Conservation (phyloP, 1,140 invertebrate genomes). For the Drosophila subobscura region DNA sequence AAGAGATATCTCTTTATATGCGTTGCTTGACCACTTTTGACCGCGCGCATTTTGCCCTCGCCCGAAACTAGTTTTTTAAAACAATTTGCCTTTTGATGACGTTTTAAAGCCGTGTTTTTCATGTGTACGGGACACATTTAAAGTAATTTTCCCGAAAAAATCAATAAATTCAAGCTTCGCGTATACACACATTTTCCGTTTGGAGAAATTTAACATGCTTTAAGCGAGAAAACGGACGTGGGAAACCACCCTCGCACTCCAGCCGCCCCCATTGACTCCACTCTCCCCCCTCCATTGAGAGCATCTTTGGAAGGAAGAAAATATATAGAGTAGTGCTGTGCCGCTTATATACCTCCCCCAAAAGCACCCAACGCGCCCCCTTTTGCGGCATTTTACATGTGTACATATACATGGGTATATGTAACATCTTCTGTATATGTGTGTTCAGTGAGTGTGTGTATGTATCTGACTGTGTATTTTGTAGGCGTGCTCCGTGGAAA, state of each 20-base stretch:
- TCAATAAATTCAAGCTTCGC: slow-evolving; percentile 71
- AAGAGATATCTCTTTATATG: slow-evolving; percentile 46
- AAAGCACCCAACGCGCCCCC: slow-evolving; percentile 49
- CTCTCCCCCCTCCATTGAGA: slow-evolving; percentile 13
- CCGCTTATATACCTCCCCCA: slow-evolving; percentile 55
- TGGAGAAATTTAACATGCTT: slow-evolving; percentile 62
- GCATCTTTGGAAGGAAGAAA: slow-evolving; percentile 47
- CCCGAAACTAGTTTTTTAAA: slow-evolving; percentile 57
- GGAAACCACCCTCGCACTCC: slow-evolving; percentile 61
- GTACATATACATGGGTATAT: slow-evolving; percentile 17
- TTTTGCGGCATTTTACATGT: slow-evolving; percentile 64
- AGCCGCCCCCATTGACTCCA: slow-evolving; percentile 37
- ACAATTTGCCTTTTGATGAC: slow-evolving; percentile 45
- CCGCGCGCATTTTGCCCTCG: slow-evolving; percentile 64
- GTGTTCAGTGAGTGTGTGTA: slow-evolving; percentile 9
- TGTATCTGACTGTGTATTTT: slow-evolving; percentile 41
- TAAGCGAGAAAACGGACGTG: slow-evolving; percentile 58
- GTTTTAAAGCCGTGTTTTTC: slow-evolving; percentile 53
- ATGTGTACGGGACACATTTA: slow-evolving; percentile 30
- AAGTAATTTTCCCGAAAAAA: slow-evolving; percentile 63
- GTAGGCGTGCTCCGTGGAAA: slow-evolving; percentile 35
- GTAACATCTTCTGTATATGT: slow-evolving; percentile 34
- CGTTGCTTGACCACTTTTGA: slow-evolving; percentile 72
- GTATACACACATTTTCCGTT: slow-evolving; percentile 61
- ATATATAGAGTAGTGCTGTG: slow-evolving; percentile 45